Conservation (phyloP, 1,140 invertebrate genomes). For the Drosophila suzukii region DNA sequence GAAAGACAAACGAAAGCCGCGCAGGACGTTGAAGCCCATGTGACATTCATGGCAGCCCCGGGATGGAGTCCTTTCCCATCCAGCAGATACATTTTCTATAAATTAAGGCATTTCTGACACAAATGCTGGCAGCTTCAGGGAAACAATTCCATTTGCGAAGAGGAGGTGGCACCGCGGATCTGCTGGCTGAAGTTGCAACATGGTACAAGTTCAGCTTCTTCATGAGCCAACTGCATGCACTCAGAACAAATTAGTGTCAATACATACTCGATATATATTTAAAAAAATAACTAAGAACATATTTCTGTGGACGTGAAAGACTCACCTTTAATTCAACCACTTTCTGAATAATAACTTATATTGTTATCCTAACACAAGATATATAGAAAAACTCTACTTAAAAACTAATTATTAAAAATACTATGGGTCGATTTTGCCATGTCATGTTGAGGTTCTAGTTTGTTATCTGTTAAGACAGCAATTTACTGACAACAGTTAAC, state of each 20-base stretch:
- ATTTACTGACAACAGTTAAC: too few relatives aligned
- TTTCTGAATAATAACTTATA: too few relatives aligned
- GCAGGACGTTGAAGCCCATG: constrained; percentile 52
- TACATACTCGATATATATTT: background rate
- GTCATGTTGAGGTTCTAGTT: too few relatives aligned
- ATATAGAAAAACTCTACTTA: too few relatives aligned
- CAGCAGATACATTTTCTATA: constrained; percentile 72
- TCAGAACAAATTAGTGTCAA: background rate
- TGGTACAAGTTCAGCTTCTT: constrained; percentile 26
- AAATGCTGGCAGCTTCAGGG: constrained; percentile 45
- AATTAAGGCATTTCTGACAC: constrained; percentile 69
- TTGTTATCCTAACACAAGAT: too few relatives aligned
- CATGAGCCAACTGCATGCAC: constrained; percentile 1
- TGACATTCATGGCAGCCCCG: constrained; percentile 38
- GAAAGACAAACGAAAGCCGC: constrained; percentile 64
- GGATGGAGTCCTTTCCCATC: constrained; percentile 39
- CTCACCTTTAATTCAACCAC: too few relatives aligned
- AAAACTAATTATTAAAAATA: too few relatives aligned
- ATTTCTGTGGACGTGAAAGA: too few relatives aligned
- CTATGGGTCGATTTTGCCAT: too few relatives aligned
- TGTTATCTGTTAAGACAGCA: too few relatives aligned
- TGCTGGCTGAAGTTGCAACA: constrained; percentile 51
- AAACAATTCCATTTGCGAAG: constrained; percentile 71
- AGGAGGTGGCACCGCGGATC: constrained; percentile 38
- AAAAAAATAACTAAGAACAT: too few relatives aligned